phyloP scores from a whole-genome alignment of 2,888 invertebrate genomes.

The Troglohyphantes excavatus region DNA sequence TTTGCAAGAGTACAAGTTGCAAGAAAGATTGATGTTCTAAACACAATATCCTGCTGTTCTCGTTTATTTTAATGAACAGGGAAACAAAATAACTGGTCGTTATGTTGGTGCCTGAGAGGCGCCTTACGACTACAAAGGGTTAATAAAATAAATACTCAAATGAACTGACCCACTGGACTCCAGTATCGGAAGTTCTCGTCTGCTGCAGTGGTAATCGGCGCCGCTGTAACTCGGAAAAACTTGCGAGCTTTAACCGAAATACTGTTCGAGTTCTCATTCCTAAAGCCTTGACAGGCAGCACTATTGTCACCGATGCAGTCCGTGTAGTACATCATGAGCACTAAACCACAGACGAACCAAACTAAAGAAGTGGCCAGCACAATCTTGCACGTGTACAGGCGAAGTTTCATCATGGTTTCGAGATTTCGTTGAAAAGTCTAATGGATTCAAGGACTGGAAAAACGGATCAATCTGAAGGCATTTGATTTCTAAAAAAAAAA shows the following conservation, averaged over 20 bases:
- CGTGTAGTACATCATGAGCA: conserved; percentile 94
- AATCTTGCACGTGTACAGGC: conserved; percentile 77
- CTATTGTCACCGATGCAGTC: conserved; percentile 84
- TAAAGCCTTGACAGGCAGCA: conserved; percentile 56
- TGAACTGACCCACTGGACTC: conserved; percentile 71
- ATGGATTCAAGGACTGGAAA: neutral
- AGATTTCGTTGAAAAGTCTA: neutral
- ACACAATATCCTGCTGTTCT: too few relatives aligned
- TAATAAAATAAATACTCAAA: neutral
- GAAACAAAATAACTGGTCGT: too few relatives aligned
- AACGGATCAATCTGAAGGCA: neutral
- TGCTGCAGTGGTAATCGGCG: conserved; percentile 27
- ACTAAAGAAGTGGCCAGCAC: conserved; percentile 89
- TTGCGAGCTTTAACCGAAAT: conserved; percentile 42
- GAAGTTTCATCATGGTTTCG: conserved; percentile 64
- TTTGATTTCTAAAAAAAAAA: neutral
- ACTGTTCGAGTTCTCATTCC: conserved; percentile 25
- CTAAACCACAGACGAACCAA: conserved; percentile 96
- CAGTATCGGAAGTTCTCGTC: conserved; percentile 63
- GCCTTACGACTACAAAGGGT: too few relatives aligned
- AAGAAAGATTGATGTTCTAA: too few relatives aligned
- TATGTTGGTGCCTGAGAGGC: too few relatives aligned
- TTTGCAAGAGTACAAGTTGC: too few relatives aligned
- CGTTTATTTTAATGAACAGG: too few relatives aligned
- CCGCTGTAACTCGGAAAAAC: conserved; percentile 39